These are phyloP conservation scores for Temnothorax unifasciatus DNA, from an alignment of 2,888 invertebrate genomes.

Conservation along the genomic window DNA sequence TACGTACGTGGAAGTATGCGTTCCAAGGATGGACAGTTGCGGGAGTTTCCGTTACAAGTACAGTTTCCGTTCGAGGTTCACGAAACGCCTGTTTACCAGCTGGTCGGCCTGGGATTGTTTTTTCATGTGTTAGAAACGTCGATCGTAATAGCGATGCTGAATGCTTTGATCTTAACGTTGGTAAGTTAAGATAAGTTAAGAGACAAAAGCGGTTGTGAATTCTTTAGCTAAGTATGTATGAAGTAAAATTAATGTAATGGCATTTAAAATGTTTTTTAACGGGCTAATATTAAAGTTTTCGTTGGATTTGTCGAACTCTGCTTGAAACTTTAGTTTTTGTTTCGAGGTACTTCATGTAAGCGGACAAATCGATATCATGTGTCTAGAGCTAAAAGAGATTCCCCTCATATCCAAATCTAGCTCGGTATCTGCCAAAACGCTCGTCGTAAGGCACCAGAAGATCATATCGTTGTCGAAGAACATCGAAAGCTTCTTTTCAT, in stretches of 20 bases:
- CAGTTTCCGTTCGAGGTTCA: conserved; percentile 48
- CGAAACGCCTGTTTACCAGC: conserved; percentile 53
- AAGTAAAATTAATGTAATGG: neutral
- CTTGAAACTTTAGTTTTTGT: conserved; percentile 1
- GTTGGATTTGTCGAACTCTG: neutral
- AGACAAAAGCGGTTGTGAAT: neutral
- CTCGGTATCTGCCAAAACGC: neutral
- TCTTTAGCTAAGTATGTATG: neutral
- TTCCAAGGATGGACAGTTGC: neutral
- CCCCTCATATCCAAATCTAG: neutral
- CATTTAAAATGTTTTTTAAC: neutral
- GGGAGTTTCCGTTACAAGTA: conserved; percentile 56
- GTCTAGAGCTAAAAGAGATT: conserved; percentile 28
- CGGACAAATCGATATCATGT: conserved; percentile 60
- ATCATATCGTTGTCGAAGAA: conserved; percentile 63
- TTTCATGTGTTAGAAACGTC: conserved; percentile 54
- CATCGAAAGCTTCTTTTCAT: conserved; percentile 67
- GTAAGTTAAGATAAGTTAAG: conserved; percentile 60
- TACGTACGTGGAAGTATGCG: neutral
- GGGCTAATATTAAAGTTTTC: conserved; percentile 12
- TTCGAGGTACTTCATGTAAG: conserved; percentile 55
- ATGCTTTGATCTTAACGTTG: conserved; percentile 57
- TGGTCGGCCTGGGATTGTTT: conserved; percentile 37
- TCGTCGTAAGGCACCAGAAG: conserved; percentile 62
- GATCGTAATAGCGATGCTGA: conserved; percentile 42